Evolutionary conservation across 2,113 vertebrate genomes (phyloP).

Genomic region (Melanotaenia duboulayi): DNA sequence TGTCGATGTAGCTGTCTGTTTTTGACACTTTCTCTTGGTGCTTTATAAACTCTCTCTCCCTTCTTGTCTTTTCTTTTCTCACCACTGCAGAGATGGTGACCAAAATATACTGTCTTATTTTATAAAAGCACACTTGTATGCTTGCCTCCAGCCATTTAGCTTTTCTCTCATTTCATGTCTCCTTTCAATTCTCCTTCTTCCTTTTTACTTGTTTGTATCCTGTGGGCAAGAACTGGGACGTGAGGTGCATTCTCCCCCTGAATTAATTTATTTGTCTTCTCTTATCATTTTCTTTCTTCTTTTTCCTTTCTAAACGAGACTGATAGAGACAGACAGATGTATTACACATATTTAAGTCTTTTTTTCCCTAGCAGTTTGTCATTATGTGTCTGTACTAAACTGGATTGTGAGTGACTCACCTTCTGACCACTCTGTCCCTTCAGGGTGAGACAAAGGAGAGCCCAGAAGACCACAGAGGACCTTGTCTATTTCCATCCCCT

Average conservation of each 20-base stretch:
- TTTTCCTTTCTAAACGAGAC: slow-evolving; percentile 24
- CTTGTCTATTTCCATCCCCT: slow-evolving; percentile 63
- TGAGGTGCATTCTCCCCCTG: slow-evolving; percentile 53
- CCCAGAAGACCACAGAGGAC: slow-evolving; percentile 55
- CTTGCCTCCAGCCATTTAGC: slow-evolving; percentile 61
- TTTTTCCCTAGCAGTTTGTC: not conserved
- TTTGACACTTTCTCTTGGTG: slow-evolving; percentile 66
- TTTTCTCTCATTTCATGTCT: slow-evolving; percentile 47
- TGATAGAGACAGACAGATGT: slow-evolving; percentile 39
- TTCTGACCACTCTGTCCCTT: slow-evolving; percentile 49
- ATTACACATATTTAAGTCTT: slow-evolving; percentile 26
- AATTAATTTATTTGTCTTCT: slow-evolving; percentile 59
- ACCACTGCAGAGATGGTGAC: slow-evolving; percentile 51
- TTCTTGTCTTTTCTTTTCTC: slow-evolving; percentile 52
- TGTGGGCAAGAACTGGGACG: slow-evolving; percentile 31
- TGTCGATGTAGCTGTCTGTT: slow-evolving; percentile 72
- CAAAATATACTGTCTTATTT: slow-evolving; percentile 62
- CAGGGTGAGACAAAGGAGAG: slow-evolving; percentile 44
- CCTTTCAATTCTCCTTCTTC: slow-evolving; percentile 64
- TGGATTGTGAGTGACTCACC: slow-evolving; percentile 13
- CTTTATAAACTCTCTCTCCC: slow-evolving; percentile 61
- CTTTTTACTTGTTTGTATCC: slow-evolving; percentile 60
- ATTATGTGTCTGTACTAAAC: slow-evolving; percentile 18
- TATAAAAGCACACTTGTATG: slow-evolving; percentile 49
- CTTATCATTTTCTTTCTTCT: slow-evolving; percentile 25